Conservation (phyloP, 1,140 invertebrate genomes). For the Lordiphosa stackelbergi region DNA sequence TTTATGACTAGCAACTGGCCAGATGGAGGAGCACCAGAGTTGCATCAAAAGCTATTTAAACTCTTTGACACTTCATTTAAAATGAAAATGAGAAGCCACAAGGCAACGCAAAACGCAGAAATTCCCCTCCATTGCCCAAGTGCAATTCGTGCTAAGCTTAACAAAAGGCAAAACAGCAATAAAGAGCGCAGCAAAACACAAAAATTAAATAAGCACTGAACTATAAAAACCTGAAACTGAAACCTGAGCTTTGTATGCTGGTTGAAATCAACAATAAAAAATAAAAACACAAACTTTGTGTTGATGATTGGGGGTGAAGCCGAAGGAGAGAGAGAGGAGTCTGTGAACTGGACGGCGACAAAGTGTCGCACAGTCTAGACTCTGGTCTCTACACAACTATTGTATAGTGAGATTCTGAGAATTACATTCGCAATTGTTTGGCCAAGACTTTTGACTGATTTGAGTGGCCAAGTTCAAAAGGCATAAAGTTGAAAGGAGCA, state of each 20-base stretch:
- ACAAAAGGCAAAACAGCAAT: conserved; percentile 63
- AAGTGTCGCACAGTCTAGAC: conserved; percentile 58
- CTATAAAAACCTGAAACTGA: conserved; percentile 64
- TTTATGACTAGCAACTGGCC: conserved; percentile 11
- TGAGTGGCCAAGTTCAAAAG: conserved; percentile 26
- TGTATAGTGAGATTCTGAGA: conserved; percentile 43
- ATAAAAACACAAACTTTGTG: conserved; percentile 21
- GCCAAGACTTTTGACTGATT: conserved; percentile 58
- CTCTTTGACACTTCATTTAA: conserved; percentile 75
- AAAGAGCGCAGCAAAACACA: conserved; percentile 26
- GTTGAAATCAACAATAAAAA: conserved; percentile 22
- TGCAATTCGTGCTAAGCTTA: conserved; percentile 62
- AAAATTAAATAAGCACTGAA: conserved; percentile 48
- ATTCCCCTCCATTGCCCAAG: conserved; percentile 10
- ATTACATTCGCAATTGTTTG: conserved; percentile 49
- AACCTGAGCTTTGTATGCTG: conserved; percentile 67
- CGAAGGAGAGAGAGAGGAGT: background rate
- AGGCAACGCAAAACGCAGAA: background rate
- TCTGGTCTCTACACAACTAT: conserved; percentile 14
- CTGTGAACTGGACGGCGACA: conserved; percentile 43
- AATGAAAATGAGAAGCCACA: conserved; percentile 64
- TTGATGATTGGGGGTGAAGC: background rate
- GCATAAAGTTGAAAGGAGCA: conserved; percentile 18
- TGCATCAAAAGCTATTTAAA: conserved; percentile 73
- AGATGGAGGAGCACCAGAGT: conserved; percentile 55